Base-by-base conservation (phyloP, 1,140 invertebrate species). In the Brachionus rotundiformis region DNA sequence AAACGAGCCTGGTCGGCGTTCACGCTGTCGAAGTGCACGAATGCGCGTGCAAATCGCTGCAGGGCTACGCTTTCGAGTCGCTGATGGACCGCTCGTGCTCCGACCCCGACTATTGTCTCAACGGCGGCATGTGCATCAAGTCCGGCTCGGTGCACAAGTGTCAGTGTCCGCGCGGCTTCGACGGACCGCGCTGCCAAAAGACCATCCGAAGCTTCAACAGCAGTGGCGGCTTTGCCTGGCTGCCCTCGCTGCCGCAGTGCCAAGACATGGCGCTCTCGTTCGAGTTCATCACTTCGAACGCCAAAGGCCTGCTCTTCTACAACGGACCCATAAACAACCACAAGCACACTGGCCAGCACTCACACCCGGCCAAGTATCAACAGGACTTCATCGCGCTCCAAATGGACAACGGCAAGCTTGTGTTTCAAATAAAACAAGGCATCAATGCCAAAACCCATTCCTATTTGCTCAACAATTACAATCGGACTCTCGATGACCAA, bases 181-280 rank as follows among this genome's bases (percentile, higher is more conserved):
- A 93, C 85, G 96, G 96, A 0, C 95, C 95, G 6, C 90, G 95
- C 47, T 98, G 96, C 89, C 96, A 98, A 87, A 94, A 96, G 89
- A 96, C 94, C 0, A 93, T 94, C 0, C 90, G 95, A 85, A 95
- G 93, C 85, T 98, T 98, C 89, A 82, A 76, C 31, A 83, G 83
- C 13, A 81, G 84, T 44, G 86, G 86, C 61, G 65, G 54, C 31
- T 87, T 85, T 81, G 95, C 95, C 8, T 96, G 96, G 94, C 98
- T 96, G 89, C 93, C 94, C 0, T 92, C 95, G 0, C 88, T 98
- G 6, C 94, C 95, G 85, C 96, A 98, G 92, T 98, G 96, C 87
- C 94, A 97, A 84, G 92, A 92, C 77, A 96, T 95, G 25, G 94
- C 96, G 89, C 90, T 98, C 49, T 95, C 94, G 84, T 91, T 98